These are phyloP conservation scores for Nesidiocoris tenuis DNA, from an alignment of 2,888 invertebrate genomes.

Conservation along the genomic window DNA sequence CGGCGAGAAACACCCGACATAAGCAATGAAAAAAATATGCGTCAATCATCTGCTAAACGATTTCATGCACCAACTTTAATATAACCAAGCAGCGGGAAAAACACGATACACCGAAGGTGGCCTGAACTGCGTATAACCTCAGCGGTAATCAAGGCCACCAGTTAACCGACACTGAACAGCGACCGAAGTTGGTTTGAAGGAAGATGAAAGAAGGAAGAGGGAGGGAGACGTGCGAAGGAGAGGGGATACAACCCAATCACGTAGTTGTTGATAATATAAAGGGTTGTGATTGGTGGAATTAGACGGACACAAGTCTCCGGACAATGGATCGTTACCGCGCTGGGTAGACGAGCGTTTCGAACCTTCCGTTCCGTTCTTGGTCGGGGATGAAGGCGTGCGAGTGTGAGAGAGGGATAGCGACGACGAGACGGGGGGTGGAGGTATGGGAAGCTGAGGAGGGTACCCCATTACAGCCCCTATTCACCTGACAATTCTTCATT, in stretches of 20 bases:
- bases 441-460: slow-evolving; percentile 3
- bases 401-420: slow-evolving; percentile 1
- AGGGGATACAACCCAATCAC: slow-evolving; percentile 41
- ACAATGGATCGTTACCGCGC: slow-evolving; percentile 44
- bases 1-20: too few species aligned
- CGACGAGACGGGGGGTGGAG: background rate
- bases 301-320: slow-evolving; percentile 41
- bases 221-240: slow-evolving; percentile 2
- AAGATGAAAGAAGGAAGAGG: background rate
- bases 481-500: slow-evolving; percentile 58
- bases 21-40: too few species aligned
- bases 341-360: slow-evolving; percentile 3
- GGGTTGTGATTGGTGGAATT: slow-evolving; percentile 45
- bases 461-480: slow-evolving; percentile 42
- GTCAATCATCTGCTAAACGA: too few species aligned
- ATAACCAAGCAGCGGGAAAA: too few species aligned
- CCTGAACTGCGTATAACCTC: too few species aligned
- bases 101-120: too few species aligned
- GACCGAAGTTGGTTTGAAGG: background rate
- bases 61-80: too few species aligned
- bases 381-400: background rate
- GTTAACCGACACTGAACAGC: slow-evolving; percentile 1
- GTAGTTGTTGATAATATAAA: slow-evolving; percentile 44
- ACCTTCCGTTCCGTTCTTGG: background rate
- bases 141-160: background rate